Percentiles rank a stretch among this genome's conserved stretches.
Evolutionary conservation across 37 sponge, comb jelly and placozoan genomes (phyloP).

Genomic region (Eunapius fragilis): DNA sequence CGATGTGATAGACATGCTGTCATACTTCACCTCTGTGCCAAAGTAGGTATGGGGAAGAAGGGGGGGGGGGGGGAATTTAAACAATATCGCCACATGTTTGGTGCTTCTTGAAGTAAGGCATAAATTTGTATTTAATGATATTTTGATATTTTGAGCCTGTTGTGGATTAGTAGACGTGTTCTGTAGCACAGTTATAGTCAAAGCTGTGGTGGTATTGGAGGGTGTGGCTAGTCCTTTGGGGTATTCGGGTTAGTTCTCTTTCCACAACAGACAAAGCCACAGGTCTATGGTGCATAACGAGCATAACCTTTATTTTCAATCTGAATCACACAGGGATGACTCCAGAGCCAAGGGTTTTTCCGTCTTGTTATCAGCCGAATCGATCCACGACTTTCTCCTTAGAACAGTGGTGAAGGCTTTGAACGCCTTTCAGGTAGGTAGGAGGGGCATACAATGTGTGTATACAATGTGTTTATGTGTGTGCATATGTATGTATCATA

Average conservation of each 20-base stretch:
- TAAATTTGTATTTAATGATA: too few species aligned
- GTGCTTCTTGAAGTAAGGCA: too few species aligned
- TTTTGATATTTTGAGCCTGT: too few species aligned
- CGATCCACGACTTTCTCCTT: conserved; percentile 48
- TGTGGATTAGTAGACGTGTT: too few species aligned
- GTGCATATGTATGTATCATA: conserved; percentile 10
- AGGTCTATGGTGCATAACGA: too few species aligned
- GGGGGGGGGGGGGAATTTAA: background rate
- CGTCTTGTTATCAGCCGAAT: conserved; percentile 55
- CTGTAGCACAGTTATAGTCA: too few species aligned
- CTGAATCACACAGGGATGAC: conserved; percentile 62
- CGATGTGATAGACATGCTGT: conserved; percentile 64
- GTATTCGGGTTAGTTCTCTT: too few species aligned
- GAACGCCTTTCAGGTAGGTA: conserved; percentile 53
- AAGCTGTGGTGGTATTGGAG: too few species aligned
- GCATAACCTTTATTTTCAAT: too few species aligned
- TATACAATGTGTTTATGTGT: background rate
- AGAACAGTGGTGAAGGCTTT: conserved; percentile 48
- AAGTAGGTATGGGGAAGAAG: conserved; percentile 15
- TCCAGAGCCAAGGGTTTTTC: conserved; percentile 41
- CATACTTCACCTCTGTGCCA: conserved; percentile 78
- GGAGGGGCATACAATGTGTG: too few species aligned
- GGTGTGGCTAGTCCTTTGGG: too few species aligned
- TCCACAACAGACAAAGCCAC: too few species aligned
- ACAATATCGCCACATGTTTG: background rate